A percentile compares a stretch with the other conserved stretches of the same genome.
Conservation (phyloP, 2,797 vertebrate genomes). For the Tenualosa ilisha region DNA sequence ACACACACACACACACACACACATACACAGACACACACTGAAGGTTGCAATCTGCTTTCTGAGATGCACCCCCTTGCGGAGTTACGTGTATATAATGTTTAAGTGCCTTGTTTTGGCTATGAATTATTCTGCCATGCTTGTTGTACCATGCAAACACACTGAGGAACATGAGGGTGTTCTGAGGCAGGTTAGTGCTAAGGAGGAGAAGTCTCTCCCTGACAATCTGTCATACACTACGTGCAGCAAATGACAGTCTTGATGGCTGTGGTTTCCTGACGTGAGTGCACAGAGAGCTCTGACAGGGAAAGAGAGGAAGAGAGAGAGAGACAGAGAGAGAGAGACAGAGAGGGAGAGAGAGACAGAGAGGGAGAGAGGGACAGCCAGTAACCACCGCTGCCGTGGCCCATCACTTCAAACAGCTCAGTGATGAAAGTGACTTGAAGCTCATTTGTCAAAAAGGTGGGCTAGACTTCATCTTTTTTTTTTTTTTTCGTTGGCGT, state of each 20-base stretch:
- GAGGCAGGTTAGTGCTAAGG: background rate
- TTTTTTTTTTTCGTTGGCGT: background rate
- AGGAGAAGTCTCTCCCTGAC: background rate
- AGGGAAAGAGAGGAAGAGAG: background rate
- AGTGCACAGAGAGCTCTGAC: background rate
- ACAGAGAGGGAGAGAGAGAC: too few species aligned
- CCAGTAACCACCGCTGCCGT: background rate
- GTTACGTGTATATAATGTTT: background rate
- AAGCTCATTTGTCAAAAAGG: constrained; percentile 14
- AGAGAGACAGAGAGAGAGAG: background rate
- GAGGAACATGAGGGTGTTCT: background rate
- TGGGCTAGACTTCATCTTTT: background rate
- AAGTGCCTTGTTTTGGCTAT: background rate
- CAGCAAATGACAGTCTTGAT: constrained; percentile 12
- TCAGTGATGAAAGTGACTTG: background rate
- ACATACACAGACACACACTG: background rate
- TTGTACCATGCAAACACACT: background rate
- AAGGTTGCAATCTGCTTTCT: background rate
- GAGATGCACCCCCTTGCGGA: background rate
- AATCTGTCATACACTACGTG: background rate
- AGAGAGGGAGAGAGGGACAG: background rate
- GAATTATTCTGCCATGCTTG: background rate
- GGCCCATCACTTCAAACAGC: background rate
- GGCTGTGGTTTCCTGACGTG: background rate
- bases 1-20: background rate